These are phyloP conservation scores for Arnoldichthys spilopterus DNA, from an alignment of 2,797 vertebrate species.

Conservation along the genomic window DNA sequence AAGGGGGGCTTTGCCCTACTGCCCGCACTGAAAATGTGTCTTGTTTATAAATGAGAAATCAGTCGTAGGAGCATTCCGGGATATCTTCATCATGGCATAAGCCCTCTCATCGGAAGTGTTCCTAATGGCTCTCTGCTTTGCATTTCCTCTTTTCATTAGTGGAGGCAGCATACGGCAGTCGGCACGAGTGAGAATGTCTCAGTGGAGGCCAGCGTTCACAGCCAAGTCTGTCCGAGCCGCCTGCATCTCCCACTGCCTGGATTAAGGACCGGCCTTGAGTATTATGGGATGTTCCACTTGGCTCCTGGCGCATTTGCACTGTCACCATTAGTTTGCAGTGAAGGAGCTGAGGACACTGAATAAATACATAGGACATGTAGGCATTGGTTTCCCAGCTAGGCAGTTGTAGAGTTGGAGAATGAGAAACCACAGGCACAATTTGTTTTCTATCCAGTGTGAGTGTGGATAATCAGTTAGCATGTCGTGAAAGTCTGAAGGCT, in stretches of 20 bases:
- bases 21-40: background rate
- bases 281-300: background rate
- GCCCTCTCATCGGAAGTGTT: background rate
- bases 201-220: background rate
- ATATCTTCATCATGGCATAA: conserved; percentile 19
- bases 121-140: conserved; percentile 9
- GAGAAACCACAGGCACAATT: background rate
- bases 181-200: background rate
- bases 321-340: background rate
- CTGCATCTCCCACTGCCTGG: background rate
- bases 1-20: background rate
- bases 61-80: background rate
- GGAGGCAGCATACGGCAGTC: background rate
- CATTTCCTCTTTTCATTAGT: conserved; percentile 51
- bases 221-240: background rate
- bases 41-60: conserved; percentile 17
- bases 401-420: background rate
- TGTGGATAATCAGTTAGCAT: background rate
- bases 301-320: background rate
- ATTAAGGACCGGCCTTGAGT: background rate
- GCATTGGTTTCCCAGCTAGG: background rate
- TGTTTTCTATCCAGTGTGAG: background rate
- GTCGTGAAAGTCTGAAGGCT: background rate
- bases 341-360: background rate
- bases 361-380: background rate